phyloP scores from a whole-genome alignment of 2,888 invertebrate species.

The Hipparchia semele region DNA sequence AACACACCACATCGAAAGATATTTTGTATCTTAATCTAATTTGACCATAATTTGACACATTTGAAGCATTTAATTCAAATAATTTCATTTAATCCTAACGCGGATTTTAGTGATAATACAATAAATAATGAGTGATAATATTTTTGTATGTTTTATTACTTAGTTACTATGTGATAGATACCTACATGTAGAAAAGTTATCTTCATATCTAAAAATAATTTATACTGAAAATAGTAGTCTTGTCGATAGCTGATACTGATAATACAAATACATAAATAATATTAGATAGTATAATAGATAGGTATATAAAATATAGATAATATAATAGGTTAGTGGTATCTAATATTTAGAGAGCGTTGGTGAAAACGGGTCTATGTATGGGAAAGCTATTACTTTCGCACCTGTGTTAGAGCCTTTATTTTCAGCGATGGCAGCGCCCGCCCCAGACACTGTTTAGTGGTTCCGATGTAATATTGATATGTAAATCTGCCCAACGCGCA shows the following conservation, averaged over 20 bases:
- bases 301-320: too few relatives aligned
- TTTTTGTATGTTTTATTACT: background rate
- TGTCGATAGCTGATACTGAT: too few relatives aligned
- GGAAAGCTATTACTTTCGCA: too few relatives aligned
- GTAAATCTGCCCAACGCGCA: constrained; percentile 34
- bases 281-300: too few relatives aligned
- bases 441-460: constrained; percentile 24
- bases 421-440: too few relatives aligned
- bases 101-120: background rate
- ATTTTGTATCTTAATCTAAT: background rate
- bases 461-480: constrained; percentile 34
- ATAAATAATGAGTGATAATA: constrained; percentile 6
- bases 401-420: background rate
- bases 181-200: too few relatives aligned
- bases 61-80: background rate
- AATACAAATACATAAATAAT: too few relatives aligned
- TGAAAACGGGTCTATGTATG: too few relatives aligned
- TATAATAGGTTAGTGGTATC: too few relatives aligned
- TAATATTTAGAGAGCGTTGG: too few relatives aligned
- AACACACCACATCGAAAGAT: background rate
- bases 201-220: too few relatives aligned
- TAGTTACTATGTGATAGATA: background rate
- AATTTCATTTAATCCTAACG: constrained; percentile 1
- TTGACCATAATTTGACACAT: constrained; percentile 12
- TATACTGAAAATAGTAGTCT: too few relatives aligned